Percentiles rank a stretch among this genome's conserved stretches.
Evolutionary conservation across 1,140 invertebrate genomes (phyloP).

Genomic region (Drosophila seguyi): DNA sequence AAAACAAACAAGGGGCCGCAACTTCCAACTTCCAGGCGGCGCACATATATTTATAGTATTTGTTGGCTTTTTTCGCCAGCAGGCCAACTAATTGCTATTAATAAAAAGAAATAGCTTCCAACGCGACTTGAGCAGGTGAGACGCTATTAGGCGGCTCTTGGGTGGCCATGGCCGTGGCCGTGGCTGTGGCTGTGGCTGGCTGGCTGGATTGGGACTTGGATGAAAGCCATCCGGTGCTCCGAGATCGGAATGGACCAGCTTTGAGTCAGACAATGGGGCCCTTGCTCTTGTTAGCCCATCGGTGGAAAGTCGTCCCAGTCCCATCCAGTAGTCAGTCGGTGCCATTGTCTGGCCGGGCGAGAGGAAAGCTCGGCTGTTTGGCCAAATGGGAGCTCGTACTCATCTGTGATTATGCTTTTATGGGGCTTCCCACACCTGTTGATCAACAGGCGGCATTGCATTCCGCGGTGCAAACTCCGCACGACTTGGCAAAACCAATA

Average conservation of each 20-base stretch:
- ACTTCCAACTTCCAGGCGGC: constrained; percentile 63
- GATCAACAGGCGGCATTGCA: constrained; percentile 31
- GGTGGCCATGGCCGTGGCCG: constrained; percentile 35
- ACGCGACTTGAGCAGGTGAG: constrained; percentile 39
- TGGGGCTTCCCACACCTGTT: constrained; percentile 62
- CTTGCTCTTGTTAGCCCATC: constrained; percentile 56
- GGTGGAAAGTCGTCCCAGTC: constrained; percentile 45
- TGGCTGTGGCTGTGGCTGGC: too few species aligned
- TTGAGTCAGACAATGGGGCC: constrained; percentile 41
- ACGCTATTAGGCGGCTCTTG: constrained; percentile 54
- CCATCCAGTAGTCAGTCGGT: constrained; percentile 23
- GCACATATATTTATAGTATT: constrained; percentile 20
- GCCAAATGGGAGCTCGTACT: constrained; percentile 48
- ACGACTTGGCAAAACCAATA: constrained; percentile 46
- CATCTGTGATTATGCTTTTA: constrained; percentile 54
- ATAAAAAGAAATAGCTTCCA: constrained; percentile 66
- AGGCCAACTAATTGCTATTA: constrained; percentile 73
- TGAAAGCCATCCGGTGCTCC: constrained; percentile 31
- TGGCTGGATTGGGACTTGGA: constrained; percentile 29
- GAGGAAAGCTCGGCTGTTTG: constrained; percentile 46
- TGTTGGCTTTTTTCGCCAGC: constrained; percentile 36
- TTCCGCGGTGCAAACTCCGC: constrained; percentile 42
- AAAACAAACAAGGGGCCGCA: constrained; percentile 57
- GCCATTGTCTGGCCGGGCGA: constrained; percentile 41
- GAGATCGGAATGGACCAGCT: constrained; percentile 22